Evolutionary conservation across 1,140 invertebrate genomes (phyloP).

Genomic region (Grapholita molesta): DNA sequence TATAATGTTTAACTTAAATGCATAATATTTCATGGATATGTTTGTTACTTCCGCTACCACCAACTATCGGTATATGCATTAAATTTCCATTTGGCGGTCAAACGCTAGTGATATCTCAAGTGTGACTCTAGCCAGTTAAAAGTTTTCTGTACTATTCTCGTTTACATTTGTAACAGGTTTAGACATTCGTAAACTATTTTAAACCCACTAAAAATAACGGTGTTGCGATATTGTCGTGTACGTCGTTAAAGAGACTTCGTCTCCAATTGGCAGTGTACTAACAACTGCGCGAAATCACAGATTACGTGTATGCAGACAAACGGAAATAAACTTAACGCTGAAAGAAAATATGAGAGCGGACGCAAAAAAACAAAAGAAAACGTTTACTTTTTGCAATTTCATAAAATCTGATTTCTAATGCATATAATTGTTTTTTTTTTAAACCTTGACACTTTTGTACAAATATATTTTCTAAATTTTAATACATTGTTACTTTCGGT

Average conservation of each 20-base stretch:
- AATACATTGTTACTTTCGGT: too few relatives aligned
- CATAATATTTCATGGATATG: too few relatives aligned
- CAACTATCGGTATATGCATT: background rate
- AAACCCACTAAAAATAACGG: background rate
- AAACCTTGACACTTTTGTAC: too few relatives aligned
- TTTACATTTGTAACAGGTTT: background rate
- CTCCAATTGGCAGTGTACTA: background rate
- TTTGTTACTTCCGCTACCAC: background rate
- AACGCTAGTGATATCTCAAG: background rate
- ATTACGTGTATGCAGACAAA: too few relatives aligned
- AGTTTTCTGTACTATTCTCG: background rate
- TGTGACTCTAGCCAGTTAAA: background rate
- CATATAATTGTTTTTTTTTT: too few relatives aligned
- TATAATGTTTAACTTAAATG: too few relatives aligned
- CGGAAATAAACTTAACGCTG: too few relatives aligned
- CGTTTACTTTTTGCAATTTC: too few relatives aligned
- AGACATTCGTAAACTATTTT: slow-evolving; percentile 1
- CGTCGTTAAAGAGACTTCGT: background rate
- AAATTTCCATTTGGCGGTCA: background rate
- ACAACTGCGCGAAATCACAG: background rate
- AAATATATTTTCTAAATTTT: too few relatives aligned
- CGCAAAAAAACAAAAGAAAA: too few relatives aligned
- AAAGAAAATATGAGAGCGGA: too few relatives aligned
- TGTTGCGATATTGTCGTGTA: background rate
- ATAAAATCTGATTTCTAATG: too few relatives aligned